Percentiles rank a stretch among this genome's conserved stretches.
Evolutionary conservation across 2,797 vertebrate species (phyloP).

Genomic region (Odontamblyopus lacepedii): DNA sequence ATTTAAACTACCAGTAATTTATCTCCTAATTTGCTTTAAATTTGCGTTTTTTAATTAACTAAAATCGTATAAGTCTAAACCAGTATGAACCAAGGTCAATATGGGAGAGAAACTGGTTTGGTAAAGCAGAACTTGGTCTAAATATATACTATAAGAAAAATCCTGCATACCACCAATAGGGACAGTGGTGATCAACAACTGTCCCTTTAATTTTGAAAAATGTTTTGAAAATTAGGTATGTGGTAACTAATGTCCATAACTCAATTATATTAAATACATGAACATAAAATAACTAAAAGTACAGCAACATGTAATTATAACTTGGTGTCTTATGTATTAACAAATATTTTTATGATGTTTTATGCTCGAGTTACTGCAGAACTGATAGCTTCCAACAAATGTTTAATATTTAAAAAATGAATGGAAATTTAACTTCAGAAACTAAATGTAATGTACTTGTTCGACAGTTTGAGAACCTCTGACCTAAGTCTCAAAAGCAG

Average conservation of each 20-base stretch:
- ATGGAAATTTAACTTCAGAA: not conserved
- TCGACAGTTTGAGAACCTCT: not conserved
- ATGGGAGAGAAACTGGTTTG: no score
- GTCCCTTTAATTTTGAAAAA: no score
- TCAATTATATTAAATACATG: not conserved
- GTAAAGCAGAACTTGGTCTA: no score
- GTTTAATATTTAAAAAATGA: not conserved
- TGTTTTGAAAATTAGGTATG: no score
- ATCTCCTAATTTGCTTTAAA: no score
- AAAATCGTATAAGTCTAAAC: no score
- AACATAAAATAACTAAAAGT: not conserved
- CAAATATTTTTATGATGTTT: not conserved
- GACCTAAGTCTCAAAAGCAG: conserved; percentile 13
- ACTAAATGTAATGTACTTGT: not conserved
- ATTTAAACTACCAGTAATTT: no score
- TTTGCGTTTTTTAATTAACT: no score
- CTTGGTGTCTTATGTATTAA: not conserved
- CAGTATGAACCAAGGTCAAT: no score
- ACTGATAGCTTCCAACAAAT: not conserved
- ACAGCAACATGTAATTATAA: not conserved
- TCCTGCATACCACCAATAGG: not conserved
- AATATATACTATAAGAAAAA: not conserved
- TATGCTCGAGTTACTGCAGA: not conserved
- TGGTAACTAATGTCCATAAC: not conserved
- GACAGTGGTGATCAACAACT: not conserved